Evolutionary conservation across 2,113 vertebrate genomes (phyloP).

Genomic region (Rattus rattus): DNA sequence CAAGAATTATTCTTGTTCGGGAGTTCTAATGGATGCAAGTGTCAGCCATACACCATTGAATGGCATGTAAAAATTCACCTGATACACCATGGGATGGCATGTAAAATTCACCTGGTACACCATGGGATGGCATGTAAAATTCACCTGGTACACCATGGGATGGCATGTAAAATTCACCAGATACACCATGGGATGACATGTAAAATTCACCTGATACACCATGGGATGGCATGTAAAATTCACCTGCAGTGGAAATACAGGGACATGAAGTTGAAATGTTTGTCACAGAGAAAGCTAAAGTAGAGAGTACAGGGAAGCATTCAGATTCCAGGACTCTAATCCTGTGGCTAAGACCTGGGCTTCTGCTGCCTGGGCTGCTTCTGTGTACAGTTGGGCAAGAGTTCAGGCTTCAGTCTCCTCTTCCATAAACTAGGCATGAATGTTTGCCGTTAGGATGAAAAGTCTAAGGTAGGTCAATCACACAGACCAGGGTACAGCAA

Average conservation of each 20-base stretch:
- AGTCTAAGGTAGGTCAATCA: not conserved
- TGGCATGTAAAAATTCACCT: not conserved
- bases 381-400: not conserved
- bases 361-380: not conserved
- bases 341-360: not conserved
- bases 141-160: too few species aligned
- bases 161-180: too few species aligned
- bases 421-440: not conserved
- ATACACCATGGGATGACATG: too few species aligned
- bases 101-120: too few species aligned
- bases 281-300: not conserved
- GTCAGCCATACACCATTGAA: not conserved
- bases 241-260: not conserved
- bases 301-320: not conserved
- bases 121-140: too few species aligned
- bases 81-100: too few species aligned
- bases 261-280: constrained; percentile 9
- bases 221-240: not conserved
- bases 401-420: not conserved
- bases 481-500: not conserved
- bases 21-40: not conserved
- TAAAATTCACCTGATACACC: too few species aligned
- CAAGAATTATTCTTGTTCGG: not conserved
- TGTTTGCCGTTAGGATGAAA: constrained; percentile 35
- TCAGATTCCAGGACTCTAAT: not conserved